Conservation (phyloP, 2,113 vertebrate species). For the Origma solitaria region DNA sequence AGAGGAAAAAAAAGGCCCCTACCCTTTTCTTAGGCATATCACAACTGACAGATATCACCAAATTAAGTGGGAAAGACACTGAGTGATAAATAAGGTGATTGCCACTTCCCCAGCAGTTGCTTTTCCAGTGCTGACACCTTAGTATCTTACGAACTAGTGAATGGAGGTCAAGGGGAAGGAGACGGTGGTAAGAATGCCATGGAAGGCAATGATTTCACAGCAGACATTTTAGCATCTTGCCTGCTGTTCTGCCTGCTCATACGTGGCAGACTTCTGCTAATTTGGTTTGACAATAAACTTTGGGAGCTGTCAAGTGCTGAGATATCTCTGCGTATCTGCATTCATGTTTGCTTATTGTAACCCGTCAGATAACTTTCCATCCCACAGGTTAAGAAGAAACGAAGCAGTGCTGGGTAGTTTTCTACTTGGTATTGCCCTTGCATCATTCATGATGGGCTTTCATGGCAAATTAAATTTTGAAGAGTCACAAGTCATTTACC, state of each 20-base stretch:
- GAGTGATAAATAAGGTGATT: neutral
- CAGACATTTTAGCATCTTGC: conserved; percentile 14
- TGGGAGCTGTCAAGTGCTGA: conserved; percentile 34
- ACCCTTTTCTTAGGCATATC: neutral
- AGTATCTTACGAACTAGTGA: neutral
- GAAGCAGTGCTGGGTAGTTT: neutral
- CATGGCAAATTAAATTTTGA: conserved; percentile 53
- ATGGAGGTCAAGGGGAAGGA: conserved; percentile 6
- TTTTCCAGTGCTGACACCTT: neutral
- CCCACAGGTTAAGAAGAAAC: conserved; percentile 35
- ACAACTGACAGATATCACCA: neutral
- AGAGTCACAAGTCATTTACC: conserved; percentile 38
- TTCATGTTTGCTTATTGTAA: conserved; percentile 49
- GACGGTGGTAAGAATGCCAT: neutral
- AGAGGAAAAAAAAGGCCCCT: neutral
- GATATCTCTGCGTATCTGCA: neutral
- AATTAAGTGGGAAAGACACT: neutral
- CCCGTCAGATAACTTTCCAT: conserved; percentile 11
- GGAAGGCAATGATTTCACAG: conserved; percentile 2
- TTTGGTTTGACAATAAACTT: conserved; percentile 61
- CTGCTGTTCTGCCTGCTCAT: conserved; percentile 18
- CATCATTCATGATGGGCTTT: conserved; percentile 36
- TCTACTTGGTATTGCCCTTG: neutral
- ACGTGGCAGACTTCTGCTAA: conserved; percentile 13
- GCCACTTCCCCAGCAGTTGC: neutral